Evolutionary conservation across 2,113 vertebrate genomes (phyloP).

Genomic region (Actinemys pallida): DNA sequence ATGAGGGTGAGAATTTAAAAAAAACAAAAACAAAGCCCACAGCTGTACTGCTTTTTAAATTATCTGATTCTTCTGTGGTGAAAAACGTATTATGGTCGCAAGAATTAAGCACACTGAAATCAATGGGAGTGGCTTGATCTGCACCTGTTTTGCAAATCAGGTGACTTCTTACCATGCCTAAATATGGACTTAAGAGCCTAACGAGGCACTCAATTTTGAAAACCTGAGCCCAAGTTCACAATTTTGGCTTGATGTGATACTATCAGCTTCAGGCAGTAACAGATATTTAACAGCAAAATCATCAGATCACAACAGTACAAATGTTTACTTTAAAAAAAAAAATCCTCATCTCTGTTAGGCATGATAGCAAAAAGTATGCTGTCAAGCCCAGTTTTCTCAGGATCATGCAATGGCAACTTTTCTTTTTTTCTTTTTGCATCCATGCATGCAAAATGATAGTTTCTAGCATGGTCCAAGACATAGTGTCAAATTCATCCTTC

Average conservation of each 20-base stretch:
- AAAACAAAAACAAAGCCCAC: neutral
- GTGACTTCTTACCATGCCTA: neutral
- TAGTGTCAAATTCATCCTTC: neutral
- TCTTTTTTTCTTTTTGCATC: neutral
- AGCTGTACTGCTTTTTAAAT: neutral
- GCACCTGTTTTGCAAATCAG: neutral
- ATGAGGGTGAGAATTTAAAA: neutral
- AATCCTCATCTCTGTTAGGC: neutral
- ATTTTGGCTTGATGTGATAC: neutral
- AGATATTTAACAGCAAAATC: neutral
- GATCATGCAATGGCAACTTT: neutral
- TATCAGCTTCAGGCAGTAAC: neutral
- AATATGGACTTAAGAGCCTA: neutral
- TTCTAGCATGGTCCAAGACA: neutral
- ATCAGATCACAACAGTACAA: neutral
- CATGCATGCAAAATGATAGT: neutral
- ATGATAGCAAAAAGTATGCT: neutral
- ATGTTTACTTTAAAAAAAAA: neutral
- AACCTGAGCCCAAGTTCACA: neutral
- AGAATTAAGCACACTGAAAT: neutral
- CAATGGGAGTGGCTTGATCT: neutral
- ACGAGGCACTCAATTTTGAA: neutral
- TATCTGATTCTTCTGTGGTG: neutral
- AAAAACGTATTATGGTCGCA: neutral
- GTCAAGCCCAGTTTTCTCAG: neutral